A percentile compares a stretch with the other conserved stretches of the same genome.
Conservation (phyloP, 1,140 invertebrate species). For the Whitmania pigra region DNA sequence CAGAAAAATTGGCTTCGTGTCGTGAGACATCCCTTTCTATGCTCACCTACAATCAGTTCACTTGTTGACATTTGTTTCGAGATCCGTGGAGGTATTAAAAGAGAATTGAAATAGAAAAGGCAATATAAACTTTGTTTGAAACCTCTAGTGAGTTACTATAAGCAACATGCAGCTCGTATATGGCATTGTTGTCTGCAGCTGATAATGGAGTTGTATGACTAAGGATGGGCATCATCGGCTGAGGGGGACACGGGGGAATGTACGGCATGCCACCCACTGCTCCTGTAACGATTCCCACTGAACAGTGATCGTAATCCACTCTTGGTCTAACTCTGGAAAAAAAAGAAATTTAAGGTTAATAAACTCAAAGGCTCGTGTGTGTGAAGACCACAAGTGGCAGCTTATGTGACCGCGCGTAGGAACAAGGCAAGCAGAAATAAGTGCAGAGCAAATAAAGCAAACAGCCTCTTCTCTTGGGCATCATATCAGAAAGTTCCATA, state of each 20-base stretch:
- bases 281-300: no score
- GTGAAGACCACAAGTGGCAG: no score
- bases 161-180: slow-evolving; percentile 36
- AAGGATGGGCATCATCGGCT: slow-evolving; percentile 18
- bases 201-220: slow-evolving; percentile 32
- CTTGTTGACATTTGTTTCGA: neutral
- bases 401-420: no score
- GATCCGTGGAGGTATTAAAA: neutral
- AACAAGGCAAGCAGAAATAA: no score
- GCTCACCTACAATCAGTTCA: slow-evolving; percentile 2
- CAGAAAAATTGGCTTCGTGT: slow-evolving; percentile 31
- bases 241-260: no score
- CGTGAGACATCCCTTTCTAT: slow-evolving; percentile 12
- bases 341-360: no score
- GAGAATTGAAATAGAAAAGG: neutral
- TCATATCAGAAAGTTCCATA: no score
- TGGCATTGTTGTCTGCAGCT: slow-evolving; percentile 34
- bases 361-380: no score
- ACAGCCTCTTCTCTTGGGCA: no score
- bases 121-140: neutral
- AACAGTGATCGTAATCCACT: slow-evolving; percentile 1
- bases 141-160: slow-evolving; percentile 38
- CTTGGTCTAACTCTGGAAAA: neutral
- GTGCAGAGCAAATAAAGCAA: no score
- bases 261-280: no score